A percentile compares a stretch with the other conserved stretches of the same genome.
phyloP scores from a whole-genome alignment of 1,140 invertebrate species.

The Micrasema longulum region DNA sequence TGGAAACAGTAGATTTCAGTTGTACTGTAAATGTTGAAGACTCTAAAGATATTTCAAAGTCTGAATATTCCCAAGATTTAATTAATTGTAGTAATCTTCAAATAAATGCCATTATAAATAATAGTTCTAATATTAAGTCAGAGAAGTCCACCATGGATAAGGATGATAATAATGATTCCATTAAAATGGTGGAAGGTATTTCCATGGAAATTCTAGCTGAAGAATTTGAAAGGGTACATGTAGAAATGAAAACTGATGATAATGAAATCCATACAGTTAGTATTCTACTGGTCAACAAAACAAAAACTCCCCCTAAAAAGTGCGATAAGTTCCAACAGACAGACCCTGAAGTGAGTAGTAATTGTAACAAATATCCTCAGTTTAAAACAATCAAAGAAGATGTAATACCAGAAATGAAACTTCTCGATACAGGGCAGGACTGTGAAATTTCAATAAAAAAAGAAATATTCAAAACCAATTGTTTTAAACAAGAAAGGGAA shows the following conservation, averaged over 20 bases:
- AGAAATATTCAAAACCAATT: constrained; percentile 4
- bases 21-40: constrained; percentile 45
- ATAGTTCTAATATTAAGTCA: constrained; percentile 37
- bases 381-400: constrained; percentile 13
- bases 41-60: constrained; percentile 32
- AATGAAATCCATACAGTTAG: constrained; percentile 51
- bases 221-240: constrained; percentile 51
- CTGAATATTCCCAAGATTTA: constrained; percentile 18
- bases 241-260: constrained; percentile 53
- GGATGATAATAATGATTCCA: background rate
- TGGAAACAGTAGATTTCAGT: constrained; percentile 43
- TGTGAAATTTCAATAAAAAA: constrained; percentile 8
- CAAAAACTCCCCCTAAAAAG: constrained; percentile 40
- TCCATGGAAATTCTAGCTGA: constrained; percentile 46
- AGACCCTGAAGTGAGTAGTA: constrained; percentile 23
- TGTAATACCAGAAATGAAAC: constrained; percentile 6
- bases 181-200: constrained; percentile 26
- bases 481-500: constrained; percentile 24
- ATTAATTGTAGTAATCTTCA: constrained; percentile 40
- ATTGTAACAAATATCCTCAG: background rate
- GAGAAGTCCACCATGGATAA: background rate
- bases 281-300: constrained; percentile 52
- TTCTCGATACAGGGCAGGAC: constrained; percentile 35
- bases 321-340: constrained; percentile 46
- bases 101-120: constrained; percentile 47